Base-by-base conservation (phyloP, 2,797 vertebrate genomes). In the Enteromius treurensis region DNA sequence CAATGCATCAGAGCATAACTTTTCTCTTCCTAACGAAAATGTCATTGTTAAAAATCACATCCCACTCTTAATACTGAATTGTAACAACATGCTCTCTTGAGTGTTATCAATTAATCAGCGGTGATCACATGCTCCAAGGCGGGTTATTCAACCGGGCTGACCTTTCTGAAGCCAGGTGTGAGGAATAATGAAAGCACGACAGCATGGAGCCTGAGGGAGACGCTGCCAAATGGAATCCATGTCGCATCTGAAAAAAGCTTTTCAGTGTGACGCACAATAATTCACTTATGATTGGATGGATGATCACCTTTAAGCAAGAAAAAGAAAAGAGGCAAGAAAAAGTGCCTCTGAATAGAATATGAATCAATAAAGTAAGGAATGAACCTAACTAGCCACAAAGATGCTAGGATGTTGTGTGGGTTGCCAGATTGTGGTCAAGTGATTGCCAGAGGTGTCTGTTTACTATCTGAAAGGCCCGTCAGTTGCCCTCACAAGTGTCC, bases 191-290 rank as follows among this genome's bases (percentile, higher is more conserved):
- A 85, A 87, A 78, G 64, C 23, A 68, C 79, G 64, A 82, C 78
- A 55, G 67, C 62, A 68, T 26, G 19, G 80, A 75, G 68, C 77
- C 85, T 74, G 75, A 55, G 84, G 82, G 81, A 76, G 77, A 85
- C 62, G 77, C 69, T 70, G 76, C 82, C 64, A 87, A 89, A 88
- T 86, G 73, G 85, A 85, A 78, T 87, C 85, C 81, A 80, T 88
- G 86, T 78, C 76, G 86, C 79, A 79, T 84, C 84, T 91, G 87
- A 89, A 86, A 85, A 88, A 87, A 79, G 81, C 83, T 60, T 81
- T 79, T 84, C 76, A 62, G 34, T 67, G 69, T n/a, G 82, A 79
- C 15, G n/a, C 73, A 88, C 83, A 84, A 86, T 87, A 83, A 86
- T 85, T 89, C 62, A 86, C 84, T 82, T 78, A 70, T 73, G 79